A percentile compares a stretch with the other conserved stretches of the same genome.
phyloP scores from a whole-genome alignment of 2,888 invertebrate species.

The Biston betularia region DNA sequence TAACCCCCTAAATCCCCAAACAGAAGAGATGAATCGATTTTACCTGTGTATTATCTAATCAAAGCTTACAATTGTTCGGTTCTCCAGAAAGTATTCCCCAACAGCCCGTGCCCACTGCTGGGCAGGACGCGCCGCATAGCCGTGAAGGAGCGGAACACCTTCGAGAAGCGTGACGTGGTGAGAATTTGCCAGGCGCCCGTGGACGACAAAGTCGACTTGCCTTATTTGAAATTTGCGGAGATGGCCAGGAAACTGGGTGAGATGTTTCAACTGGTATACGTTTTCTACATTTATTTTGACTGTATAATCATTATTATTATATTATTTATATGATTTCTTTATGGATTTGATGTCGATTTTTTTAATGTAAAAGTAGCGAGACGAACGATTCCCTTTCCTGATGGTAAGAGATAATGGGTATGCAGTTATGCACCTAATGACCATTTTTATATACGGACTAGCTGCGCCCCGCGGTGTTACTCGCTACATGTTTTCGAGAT shows the following conservation, averaged over 20 bases:
- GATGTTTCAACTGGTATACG: neutral
- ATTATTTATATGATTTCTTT: too few relatives aligned
- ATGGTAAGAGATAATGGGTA: too few relatives aligned
- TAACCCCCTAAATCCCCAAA: too few relatives aligned
- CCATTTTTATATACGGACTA: too few relatives aligned
- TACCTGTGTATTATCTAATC: neutral
- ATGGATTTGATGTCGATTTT: too few relatives aligned
- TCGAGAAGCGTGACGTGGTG: conserved; percentile 51
- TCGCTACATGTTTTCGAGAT: too few relatives aligned
- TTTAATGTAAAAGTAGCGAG: too few relatives aligned
- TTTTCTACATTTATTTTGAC: neutral
- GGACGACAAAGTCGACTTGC: conserved; percentile 60
- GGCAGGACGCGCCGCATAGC: conserved; percentile 52
- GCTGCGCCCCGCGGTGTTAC: too few relatives aligned
- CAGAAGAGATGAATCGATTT: neutral
- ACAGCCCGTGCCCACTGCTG: conserved; percentile 65
- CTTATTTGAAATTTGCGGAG: conserved; percentile 60
- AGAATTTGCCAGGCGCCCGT: conserved; percentile 68
- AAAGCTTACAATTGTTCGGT: neutral
- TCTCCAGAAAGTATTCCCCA: conserved; percentile 66
- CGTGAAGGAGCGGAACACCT: conserved; percentile 48
- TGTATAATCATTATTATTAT: too few relatives aligned
- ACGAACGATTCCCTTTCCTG: too few relatives aligned
- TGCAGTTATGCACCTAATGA: too few relatives aligned
- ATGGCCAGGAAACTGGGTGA: conserved; percentile 64